Evolutionary conservation across 2,113 vertebrate species (phyloP).

Genomic region (Microcebus griseorufus): DNA sequence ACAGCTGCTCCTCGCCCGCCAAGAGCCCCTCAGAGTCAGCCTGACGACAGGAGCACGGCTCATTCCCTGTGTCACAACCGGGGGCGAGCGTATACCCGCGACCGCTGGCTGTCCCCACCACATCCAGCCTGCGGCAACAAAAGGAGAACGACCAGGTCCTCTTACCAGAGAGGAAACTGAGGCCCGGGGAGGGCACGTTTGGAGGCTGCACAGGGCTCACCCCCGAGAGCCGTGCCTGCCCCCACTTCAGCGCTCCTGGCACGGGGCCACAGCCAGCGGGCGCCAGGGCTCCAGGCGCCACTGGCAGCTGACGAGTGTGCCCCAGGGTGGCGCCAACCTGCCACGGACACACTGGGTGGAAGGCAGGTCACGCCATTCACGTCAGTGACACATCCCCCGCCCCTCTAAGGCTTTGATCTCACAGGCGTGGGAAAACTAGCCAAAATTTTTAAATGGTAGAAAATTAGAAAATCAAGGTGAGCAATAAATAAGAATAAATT

Average conservation of each 20-base stretch:
- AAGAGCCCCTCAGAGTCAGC: background rate
- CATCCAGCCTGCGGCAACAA: background rate
- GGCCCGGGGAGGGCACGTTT: background rate
- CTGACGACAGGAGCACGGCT: background rate
- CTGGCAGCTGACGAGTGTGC: background rate
- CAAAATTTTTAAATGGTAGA: background rate
- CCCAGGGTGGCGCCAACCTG: fast-evolving
- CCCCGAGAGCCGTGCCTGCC: background rate
- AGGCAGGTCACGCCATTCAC: fast-evolving
- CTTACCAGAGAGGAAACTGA: background rate
- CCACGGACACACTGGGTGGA: fast-evolving
- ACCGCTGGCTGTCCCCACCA: fast-evolving
- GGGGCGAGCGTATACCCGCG: background rate
- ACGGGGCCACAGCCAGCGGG: background rate
- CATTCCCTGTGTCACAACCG: fast-evolving
- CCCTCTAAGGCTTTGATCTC: background rate
- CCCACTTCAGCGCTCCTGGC: fast-evolving
- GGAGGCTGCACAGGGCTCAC: background rate
- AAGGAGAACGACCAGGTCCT: background rate
- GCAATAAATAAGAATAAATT: background rate
- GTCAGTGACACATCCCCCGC: fast-evolving
- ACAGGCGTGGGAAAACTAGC: background rate
- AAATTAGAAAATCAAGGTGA: background rate
- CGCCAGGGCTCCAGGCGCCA: background rate
- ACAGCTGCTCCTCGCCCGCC: fast-evolving